A percentile compares a stretch with the other conserved stretches of the same genome.
Conservation (phyloP, 2,888 invertebrate genomes). For the Pecten maximus region DNA sequence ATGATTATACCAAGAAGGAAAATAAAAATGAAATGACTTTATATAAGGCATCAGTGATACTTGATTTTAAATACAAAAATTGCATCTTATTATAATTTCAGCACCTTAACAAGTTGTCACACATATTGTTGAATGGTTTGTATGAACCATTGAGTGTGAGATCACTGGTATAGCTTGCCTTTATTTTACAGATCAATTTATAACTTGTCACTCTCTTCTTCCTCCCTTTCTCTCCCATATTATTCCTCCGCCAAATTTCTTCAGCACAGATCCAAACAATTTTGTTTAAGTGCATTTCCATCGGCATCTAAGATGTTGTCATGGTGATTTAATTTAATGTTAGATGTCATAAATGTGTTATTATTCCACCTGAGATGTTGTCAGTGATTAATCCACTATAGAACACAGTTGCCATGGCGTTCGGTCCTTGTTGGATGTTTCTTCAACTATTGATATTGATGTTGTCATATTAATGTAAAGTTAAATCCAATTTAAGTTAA, state of each 20-base stretch:
- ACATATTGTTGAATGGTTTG: not conserved
- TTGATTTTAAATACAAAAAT: not conserved
- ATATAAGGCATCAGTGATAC: not conserved
- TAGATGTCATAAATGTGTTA: too few relatives aligned
- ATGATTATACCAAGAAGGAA: not conserved
- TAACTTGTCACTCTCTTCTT: not conserved
- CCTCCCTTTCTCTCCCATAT: not conserved
- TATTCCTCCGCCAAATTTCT: too few relatives aligned
- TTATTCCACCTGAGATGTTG: not conserved
- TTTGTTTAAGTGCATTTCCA: not conserved
- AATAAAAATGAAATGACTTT: not conserved
- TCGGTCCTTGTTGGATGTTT: too few relatives aligned
- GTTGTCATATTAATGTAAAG: not conserved
- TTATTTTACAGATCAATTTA: not conserved
- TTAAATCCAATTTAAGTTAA: not conserved
- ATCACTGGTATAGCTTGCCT: slow-evolving; percentile 1
- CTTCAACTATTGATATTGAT: not conserved
- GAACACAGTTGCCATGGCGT: not conserved
- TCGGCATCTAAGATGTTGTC: not conserved
- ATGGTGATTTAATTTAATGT: too few relatives aligned
- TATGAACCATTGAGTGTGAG: not conserved
- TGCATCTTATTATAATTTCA: not conserved
- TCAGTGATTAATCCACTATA: too few relatives aligned
- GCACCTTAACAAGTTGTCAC: not conserved
- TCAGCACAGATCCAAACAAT: not conserved